Base-by-base conservation (phyloP, 2,797 vertebrate species). In the Enteromius viviparus region DNA sequence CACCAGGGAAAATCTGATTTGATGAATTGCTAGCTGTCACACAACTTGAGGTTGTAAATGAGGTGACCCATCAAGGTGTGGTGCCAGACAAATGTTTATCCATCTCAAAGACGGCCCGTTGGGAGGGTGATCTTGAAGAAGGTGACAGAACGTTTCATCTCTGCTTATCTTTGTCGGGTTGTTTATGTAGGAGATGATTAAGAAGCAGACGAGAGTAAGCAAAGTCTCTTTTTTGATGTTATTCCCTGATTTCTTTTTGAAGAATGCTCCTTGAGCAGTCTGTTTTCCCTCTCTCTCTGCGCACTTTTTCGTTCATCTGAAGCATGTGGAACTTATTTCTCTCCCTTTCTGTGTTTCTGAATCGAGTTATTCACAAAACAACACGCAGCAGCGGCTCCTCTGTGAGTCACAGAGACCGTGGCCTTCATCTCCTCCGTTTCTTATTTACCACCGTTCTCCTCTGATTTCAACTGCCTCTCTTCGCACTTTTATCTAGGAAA, bases 261-360 rank as follows among this genome's bases (percentile, higher is more conserved):
- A 82, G 75, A 45, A 53, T 68, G 75, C 34, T 76, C 23, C 53
- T 68, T 68, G 23, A 4, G 69, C 79, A 2, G 86, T 87, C 83
- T 83, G 66, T 77, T 47, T 77, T 47, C 81, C 71, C 64, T 77
- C 79, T 86, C 69, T 84, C 66, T 62, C 47, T 29, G 85, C 80
- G 58, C 81, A 78, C 71, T 85, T 85, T 89, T 80, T 85, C 83
- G 76, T 90, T 91, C 86, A 85, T 92, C 91, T 90, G 85, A 89
- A 92, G 91, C 95, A 95, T 94, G 92, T 94, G 94, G 93, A 94
- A 92, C 89, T 91, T 90, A 94, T 95, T 94, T 93, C 88, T 89
- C 60, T 58, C 86, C 62, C 76, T 88, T 78, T 86, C 89, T 93
- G 87, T 85, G 29, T 62, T 80, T 77, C 82, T 85, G 86, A 90